Percentiles rank a stretch among this genome's conserved stretches.
Evolutionary conservation across 1,140 invertebrate genomes (phyloP).

Genomic region (Yoshiicerus persimilis): DNA sequence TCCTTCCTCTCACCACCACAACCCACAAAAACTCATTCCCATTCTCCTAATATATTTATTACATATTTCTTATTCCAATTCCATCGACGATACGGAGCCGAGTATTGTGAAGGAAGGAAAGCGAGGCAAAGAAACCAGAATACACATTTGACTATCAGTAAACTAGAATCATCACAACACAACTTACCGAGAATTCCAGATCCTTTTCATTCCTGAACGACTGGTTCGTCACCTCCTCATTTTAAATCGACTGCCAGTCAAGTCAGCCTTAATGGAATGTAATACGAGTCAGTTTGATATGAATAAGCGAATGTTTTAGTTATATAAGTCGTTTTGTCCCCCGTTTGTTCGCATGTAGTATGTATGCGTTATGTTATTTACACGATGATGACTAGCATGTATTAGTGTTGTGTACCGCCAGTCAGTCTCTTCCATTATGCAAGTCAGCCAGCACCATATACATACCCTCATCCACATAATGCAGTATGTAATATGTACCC

Average conservation of each 20-base stretch:
- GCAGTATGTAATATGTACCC: background rate
- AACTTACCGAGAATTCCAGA: constrained; percentile 5
- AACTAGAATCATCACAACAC: constrained; percentile 4
- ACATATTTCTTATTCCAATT: constrained; percentile 21
- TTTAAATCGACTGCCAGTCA: constrained; percentile 22
- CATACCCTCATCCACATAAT: background rate
- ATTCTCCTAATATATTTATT: constrained; percentile 29
- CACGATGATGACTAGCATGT: background rate
- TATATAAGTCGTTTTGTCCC: background rate
- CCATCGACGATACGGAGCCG: background rate
- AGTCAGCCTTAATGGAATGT: constrained; percentile 1
- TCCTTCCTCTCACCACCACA: background rate
- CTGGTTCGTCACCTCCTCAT: constrained; percentile 18
- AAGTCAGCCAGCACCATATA: background rate
- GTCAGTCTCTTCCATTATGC: background rate
- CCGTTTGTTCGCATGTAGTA: background rate
- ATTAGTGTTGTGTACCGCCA: background rate
- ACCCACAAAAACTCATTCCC: constrained; percentile 26
- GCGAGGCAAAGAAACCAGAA: background rate
- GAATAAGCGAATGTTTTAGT: background rate
- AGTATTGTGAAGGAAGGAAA: background rate
- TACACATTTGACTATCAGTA: background rate
- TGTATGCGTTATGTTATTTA: background rate
- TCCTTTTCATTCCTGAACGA: constrained; percentile 19
- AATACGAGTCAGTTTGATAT: background rate